phyloP scores from a whole-genome alignment of 2,113 vertebrate genomes.

The Peromyscus polionotus region DNA sequence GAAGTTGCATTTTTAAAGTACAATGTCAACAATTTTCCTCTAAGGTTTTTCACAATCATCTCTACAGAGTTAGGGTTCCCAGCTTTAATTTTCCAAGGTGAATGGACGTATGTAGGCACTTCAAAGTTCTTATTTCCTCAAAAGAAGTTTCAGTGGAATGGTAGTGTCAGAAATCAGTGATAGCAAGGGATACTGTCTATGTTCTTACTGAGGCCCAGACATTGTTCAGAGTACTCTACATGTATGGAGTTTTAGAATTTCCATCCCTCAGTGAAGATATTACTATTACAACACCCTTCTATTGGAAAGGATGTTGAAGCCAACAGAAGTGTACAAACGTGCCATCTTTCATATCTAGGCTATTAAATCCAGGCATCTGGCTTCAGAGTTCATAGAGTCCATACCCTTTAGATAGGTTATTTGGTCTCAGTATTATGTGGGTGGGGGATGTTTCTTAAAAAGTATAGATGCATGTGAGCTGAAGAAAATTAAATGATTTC shows the following conservation, averaged over 20 bases:
- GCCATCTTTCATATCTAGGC: neutral
- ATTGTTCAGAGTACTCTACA: neutral
- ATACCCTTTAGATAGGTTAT: neutral
- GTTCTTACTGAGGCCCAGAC: neutral
- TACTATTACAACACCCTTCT: neutral
- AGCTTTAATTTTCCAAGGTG: neutral
- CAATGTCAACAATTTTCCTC: neutral
- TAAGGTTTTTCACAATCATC: neutral
- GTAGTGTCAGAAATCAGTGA: neutral
- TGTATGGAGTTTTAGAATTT: neutral
- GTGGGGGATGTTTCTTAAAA: neutral
- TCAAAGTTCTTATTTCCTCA: neutral
- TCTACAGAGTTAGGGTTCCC: neutral
- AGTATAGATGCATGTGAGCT: neutral
- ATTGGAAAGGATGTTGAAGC: neutral
- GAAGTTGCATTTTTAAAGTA: slow-evolving; percentile 20
- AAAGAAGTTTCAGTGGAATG: neutral
- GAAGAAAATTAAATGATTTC: neutral
- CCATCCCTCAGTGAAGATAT: neutral
- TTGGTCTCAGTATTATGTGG: neutral
- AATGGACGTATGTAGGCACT: neutral
- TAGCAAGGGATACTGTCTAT: neutral
- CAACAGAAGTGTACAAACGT: neutral
- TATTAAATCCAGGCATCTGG: neutral
- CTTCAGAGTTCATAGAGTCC: neutral